phyloP scores from a whole-genome alignment of 2,797 vertebrate species.

The Peromyscus melanophrys region DNA sequence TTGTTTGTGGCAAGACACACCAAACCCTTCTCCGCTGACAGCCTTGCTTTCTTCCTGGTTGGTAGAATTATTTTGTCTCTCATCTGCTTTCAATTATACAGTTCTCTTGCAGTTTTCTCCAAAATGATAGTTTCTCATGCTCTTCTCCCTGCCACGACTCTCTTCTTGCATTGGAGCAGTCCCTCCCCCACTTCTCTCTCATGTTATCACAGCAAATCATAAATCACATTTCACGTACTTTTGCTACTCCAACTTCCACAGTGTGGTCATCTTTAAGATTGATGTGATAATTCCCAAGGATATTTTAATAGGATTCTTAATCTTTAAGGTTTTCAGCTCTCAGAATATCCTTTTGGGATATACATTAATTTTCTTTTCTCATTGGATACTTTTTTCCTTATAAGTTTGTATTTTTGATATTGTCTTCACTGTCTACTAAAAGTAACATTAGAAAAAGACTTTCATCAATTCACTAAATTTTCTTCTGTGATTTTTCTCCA shows the following conservation, averaged over 20 bases:
- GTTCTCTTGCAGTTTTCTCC: neutral
- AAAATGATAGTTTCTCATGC: neutral
- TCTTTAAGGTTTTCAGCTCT: neutral
- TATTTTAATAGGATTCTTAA: neutral
- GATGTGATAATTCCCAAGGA: neutral
- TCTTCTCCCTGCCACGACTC: neutral
- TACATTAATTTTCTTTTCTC: neutral
- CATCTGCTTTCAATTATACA: neutral
- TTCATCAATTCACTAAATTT: neutral
- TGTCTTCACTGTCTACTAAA: neutral
- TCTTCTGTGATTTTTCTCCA: constrained; percentile 13
- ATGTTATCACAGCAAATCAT: neutral
- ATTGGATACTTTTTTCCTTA: neutral
- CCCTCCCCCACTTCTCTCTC: neutral
- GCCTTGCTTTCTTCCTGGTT: neutral
- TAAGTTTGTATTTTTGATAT: neutral
- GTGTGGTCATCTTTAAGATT: neutral
- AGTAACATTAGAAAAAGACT: neutral
- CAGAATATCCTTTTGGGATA: neutral
- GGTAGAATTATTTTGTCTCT: neutral
- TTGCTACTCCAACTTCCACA: neutral
- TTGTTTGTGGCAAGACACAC: neutral
- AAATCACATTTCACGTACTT: neutral
- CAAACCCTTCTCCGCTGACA: neutral
- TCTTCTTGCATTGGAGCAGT: neutral